phyloP scores from a whole-genome alignment of 2,113 vertebrate genomes.

The Melanerpes aurifrons region DNA sequence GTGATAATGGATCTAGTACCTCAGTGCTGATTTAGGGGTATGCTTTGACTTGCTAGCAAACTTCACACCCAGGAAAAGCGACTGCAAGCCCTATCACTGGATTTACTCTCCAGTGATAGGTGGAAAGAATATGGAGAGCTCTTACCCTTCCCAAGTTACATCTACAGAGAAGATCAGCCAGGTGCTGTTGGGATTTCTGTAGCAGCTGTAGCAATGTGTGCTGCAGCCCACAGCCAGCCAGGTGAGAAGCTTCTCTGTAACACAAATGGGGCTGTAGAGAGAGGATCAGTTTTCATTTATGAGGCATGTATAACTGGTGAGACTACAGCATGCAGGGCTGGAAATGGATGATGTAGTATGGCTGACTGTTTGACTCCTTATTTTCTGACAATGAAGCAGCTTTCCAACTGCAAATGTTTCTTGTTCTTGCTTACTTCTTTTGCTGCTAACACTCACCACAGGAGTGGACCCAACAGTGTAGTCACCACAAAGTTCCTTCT shows the following conservation, averaged over 20 bases:
- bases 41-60: not conserved
- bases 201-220: not conserved
- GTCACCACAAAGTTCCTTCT: not conserved
- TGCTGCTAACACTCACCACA: not conserved
- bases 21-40: not conserved
- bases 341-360: not conserved
- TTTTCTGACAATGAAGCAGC: not conserved
- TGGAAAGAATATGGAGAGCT: not conserved
- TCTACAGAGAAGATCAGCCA: not conserved
- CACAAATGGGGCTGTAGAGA: not conserved
- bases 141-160: not conserved
- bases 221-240: not conserved
- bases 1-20: not conserved
- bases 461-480: not conserved
- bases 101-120: not conserved
- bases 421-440: not conserved
- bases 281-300: not conserved
- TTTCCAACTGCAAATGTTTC: not conserved
- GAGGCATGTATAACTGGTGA: not conserved
- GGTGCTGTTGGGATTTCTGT: not conserved
- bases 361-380: not conserved
- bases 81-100: not conserved
- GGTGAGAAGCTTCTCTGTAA: not conserved
- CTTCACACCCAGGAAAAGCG: not conserved
- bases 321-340: not conserved